A percentile compares a stretch with the other conserved stretches of the same genome.
Evolutionary conservation across 1,140 invertebrate species (phyloP).

Genomic region (Helicoverpa zea): DNA sequence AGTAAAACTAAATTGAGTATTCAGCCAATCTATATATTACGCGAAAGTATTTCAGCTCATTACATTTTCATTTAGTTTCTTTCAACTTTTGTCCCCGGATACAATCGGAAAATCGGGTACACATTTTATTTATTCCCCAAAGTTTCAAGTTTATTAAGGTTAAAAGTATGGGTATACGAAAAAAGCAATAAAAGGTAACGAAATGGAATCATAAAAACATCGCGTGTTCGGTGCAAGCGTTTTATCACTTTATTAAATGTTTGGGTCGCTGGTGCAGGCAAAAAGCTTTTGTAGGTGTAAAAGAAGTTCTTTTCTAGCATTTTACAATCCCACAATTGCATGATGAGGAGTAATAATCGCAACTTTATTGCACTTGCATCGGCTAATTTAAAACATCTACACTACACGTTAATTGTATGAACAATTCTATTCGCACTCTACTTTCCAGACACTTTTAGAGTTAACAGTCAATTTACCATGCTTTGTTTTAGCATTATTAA

Average conservation of each 20-base stretch:
- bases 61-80: constrained; percentile 43
- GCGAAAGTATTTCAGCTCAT: constrained; percentile 31
- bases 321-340: constrained; percentile 52
- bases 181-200: constrained; percentile 56
- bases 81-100: constrained; percentile 45
- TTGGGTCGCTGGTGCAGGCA: constrained; percentile 49
- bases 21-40: constrained; percentile 40
- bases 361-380: constrained; percentile 26
- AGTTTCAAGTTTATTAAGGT: constrained; percentile 56
- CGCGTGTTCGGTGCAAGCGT: constrained; percentile 73
- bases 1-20: constrained; percentile 12
- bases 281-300: constrained; percentile 49
- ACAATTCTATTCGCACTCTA: constrained; percentile 20
- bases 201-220: constrained; percentile 75
- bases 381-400: constrained; percentile 37
- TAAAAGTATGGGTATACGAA: constrained; percentile 53
- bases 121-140: constrained; percentile 49
- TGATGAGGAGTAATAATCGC: constrained; percentile 42
- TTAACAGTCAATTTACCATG: constrained; percentile 9
- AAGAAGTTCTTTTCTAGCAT: constrained; percentile 48
- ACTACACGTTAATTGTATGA: constrained; percentile 32
- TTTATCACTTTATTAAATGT: constrained; percentile 82
- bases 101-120: constrained; percentile 40
- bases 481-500: neutral
- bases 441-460: neutral